Evolutionary conservation across 2,113 vertebrate genomes (phyloP), one percentile per base, ranked within the genome.

Genomic region (Phycodurus eques): DNA sequence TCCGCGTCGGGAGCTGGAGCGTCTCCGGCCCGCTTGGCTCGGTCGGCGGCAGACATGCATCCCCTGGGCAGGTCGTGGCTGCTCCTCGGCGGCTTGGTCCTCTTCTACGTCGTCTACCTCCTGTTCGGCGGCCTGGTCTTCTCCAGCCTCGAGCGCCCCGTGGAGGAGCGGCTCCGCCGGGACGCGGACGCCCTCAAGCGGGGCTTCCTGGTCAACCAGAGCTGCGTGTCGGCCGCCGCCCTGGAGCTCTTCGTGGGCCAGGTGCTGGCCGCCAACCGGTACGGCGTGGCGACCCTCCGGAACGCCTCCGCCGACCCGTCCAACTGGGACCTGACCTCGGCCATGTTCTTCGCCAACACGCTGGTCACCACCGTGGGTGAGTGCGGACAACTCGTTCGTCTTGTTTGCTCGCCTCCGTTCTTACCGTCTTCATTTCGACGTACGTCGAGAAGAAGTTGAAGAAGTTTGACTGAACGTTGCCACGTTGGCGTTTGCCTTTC

Each of bases 351-450:
- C 81, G 91, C 95, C 84, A 95, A 94, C 92, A 96, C 96, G 0
- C 84, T 98, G 83, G 91, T 98, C 80, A 98, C 95, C 64, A 98
- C 96, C 11, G 94, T 96, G 39, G 96, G 96, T 97, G 87, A 90
- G 95, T 87, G 20, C 69, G 1, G 9, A 3, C 1, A 53, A 66
- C 20, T 9, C 27, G 2, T 31, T 60, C 33, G 15, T 31, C 27
- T 59, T 27, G 22, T 22, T 22, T 22, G 27, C 53, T 19, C 2
- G 20, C 53, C 3, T n/a, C 1, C 17, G 1, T 51, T 51, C 15
- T 56, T 20, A 20, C n/a, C n/a, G 2, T 22, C 15, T 61, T 33
- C 6, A 61, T 14, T 2, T 35, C 31, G 31, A 51, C 49, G 15
- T 51, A 19, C 20, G 20, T 27, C 9, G 22, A 27, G 22, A 33